Evolutionary conservation across 2,888 invertebrate species (phyloP).

Genomic region (Hoplodrina blanda): DNA sequence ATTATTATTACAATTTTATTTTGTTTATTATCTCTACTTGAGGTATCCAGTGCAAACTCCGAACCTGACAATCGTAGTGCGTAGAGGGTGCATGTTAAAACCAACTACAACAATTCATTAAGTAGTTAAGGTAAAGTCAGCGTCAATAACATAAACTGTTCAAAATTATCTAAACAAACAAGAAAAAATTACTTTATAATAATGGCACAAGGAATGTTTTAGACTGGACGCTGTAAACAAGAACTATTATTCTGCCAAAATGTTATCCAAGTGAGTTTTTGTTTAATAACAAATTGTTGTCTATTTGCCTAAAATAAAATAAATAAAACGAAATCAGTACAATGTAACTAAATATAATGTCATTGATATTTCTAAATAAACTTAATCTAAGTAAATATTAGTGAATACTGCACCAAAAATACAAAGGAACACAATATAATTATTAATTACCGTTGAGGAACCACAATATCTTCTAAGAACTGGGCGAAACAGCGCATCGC

Average conservation of each 20-base stretch:
- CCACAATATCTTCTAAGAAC: slow-evolving; percentile 91
- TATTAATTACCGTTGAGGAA: slow-evolving; percentile 84
- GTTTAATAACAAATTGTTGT: background rate
- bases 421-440: slow-evolving; percentile 78
- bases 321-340: slow-evolving; percentile 74
- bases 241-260: background rate
- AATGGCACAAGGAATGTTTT: background rate
- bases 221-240: background rate
- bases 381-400: slow-evolving; percentile 72
- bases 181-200: background rate
- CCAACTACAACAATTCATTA: background rate
- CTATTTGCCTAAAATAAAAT: slow-evolving; percentile 47
- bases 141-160: background rate
- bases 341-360: slow-evolving; percentile 84
- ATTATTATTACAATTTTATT: slow-evolving; percentile 76
- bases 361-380: slow-evolving; percentile 71
- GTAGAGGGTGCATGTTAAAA: background rate
- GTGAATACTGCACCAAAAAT: slow-evolving; percentile 85
- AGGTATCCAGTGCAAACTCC: background rate
- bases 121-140: background rate
- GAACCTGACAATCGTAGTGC: too few species aligned
- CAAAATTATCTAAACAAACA: background rate
- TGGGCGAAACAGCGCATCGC: slow-evolving; percentile 92
- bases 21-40: slow-evolving; percentile 43
- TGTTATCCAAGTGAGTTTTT: background rate